Base-by-base conservation (phyloP, 2,113 vertebrate genomes). In the Heterotilapia buettikoferi region DNA sequence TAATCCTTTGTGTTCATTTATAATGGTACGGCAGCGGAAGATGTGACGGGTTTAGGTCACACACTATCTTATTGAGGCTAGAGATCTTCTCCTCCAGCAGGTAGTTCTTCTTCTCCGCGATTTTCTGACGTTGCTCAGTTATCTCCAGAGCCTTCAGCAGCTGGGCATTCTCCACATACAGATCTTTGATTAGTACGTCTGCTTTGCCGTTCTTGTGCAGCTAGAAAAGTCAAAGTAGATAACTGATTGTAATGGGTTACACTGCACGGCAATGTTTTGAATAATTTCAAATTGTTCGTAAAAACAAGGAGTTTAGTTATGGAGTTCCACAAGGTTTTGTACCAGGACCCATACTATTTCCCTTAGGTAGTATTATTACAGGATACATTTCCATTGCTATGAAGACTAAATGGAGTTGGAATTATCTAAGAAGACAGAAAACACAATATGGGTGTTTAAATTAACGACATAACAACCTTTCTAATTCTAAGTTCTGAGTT, bases 61-160 rank as follows among this genome's bases (percentile, higher is more conserved):
- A 97, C 53, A 99, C 97, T 2, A 99, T 99, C n/a, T 97, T 97
- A 89, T 97, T 97, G 26, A 99, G 97, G 92, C 96, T 98, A 83
- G 97, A 97, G 87, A 99, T 98, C 92, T 99, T 99, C 92, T 99
- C 98, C 19, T 98, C 98, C 57, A 99, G 95, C 6, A 99, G 96
- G 92, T 97, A 98, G 96, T 98, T 99, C 85, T 97, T 99, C 96
- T 98, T 99, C 90, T 99, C 98, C 0, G 97, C 92, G 0, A 96
- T 97, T 87, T 97, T 98, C 82, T 98, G 97, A 66, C 97, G 92
- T 92, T 98, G 97, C 89, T 98, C 97, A 0, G 97, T 98, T 53
- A 94, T 93, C 96, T 98, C 97, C 96, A 99, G 92, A 40, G 97
- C 97, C 90, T 98, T 97, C 83, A 98, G 96, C 81, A 99, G 97